phyloP scores from a whole-genome alignment of 2,888 invertebrate species.

The Trichogramma dendrolimi region DNA sequence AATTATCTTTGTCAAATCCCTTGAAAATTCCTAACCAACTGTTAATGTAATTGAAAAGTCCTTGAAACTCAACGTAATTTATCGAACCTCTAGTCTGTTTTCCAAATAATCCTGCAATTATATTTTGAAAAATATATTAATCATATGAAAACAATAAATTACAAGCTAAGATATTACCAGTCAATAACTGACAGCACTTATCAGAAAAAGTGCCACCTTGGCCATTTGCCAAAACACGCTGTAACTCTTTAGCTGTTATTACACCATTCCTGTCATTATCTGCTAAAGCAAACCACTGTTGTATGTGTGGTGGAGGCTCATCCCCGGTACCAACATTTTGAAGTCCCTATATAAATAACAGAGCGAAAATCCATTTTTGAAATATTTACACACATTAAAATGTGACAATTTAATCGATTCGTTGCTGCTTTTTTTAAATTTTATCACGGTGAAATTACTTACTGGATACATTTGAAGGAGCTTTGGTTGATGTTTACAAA shows the following conservation, averaged over 20 bases:
- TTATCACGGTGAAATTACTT: no score
- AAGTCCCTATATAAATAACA: constrained; percentile 18
- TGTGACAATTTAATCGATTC: no score
- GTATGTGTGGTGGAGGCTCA: constrained; percentile 62
- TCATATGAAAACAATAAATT: neutral
- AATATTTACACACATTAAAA: no score
- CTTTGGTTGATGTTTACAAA: no score
- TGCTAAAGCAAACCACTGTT: constrained; percentile 80
- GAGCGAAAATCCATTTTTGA: neutral
- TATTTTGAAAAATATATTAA: neutral
- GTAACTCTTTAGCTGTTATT: constrained; percentile 73
- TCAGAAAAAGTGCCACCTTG: constrained; percentile 81
- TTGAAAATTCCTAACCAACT: constrained; percentile 84
- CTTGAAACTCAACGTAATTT: constrained; percentile 78
- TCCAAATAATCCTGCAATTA: constrained; percentile 77
- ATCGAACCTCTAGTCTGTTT: constrained; percentile 79
- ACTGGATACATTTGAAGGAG: no score
- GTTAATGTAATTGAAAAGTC: constrained; percentile 81
- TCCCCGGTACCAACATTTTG: constrained; percentile 34
- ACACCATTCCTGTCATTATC: constrained; percentile 80
- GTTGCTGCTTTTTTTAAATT: no score
- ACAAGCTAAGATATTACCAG: constrained; percentile 55
- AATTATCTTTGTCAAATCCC: constrained; percentile 79
- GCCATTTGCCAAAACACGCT: constrained; percentile 77
- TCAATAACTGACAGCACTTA: constrained; percentile 81